A percentile compares a stretch with the other conserved stretches of the same genome.
Evolutionary conservation across 1,140 invertebrate species (phyloP).

Genomic region (Trichogramma pretiosum): DNA sequence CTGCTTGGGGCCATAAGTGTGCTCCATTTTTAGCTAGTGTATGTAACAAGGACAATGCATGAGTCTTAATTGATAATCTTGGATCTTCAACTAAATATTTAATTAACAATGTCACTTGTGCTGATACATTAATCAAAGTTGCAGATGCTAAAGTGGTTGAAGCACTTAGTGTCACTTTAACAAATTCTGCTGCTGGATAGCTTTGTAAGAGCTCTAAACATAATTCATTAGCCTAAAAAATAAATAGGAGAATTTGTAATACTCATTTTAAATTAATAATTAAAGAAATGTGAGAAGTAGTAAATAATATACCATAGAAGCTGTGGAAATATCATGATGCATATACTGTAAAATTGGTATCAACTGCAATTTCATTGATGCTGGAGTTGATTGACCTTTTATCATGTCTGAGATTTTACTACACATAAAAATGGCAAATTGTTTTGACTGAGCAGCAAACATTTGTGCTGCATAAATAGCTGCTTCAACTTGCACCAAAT

Average conservation of each 20-base stretch:
- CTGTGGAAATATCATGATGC: conserved; percentile 82
- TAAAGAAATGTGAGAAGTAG: not conserved
- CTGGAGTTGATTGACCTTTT: conserved; percentile 79
- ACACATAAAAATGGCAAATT: conserved; percentile 93
- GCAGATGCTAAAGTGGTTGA: conserved; percentile 79
- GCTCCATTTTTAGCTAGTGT: conserved; percentile 67
- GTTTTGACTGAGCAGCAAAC: conserved; percentile 86
- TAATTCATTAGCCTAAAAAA: conserved; percentile 54
- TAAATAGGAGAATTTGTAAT: conserved; percentile 2
- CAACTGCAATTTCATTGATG: conserved; percentile 82
- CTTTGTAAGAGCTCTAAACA: conserved; percentile 74
- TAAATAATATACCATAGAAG: conserved; percentile 59
- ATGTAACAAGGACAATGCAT: conserved; percentile 65
- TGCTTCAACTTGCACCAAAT: conserved; percentile 89
- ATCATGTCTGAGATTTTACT: conserved; percentile 94
- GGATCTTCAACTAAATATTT: conserved; percentile 53
- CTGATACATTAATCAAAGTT: conserved; percentile 83
- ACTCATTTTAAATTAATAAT: not conserved
- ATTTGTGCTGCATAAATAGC: conserved; percentile 89
- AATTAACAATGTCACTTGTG: conserved; percentile 62
- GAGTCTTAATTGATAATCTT: conserved; percentile 61
- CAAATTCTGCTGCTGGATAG: conserved; percentile 83
- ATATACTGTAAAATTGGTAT: conserved; percentile 89
- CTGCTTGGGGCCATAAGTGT: conserved; percentile 70
- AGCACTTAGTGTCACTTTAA: conserved; percentile 76